These are phyloP conservation scores for Chalcosyrphus nemorum DNA, from an alignment of 2,888 invertebrate species.

Conservation along the genomic window DNA sequence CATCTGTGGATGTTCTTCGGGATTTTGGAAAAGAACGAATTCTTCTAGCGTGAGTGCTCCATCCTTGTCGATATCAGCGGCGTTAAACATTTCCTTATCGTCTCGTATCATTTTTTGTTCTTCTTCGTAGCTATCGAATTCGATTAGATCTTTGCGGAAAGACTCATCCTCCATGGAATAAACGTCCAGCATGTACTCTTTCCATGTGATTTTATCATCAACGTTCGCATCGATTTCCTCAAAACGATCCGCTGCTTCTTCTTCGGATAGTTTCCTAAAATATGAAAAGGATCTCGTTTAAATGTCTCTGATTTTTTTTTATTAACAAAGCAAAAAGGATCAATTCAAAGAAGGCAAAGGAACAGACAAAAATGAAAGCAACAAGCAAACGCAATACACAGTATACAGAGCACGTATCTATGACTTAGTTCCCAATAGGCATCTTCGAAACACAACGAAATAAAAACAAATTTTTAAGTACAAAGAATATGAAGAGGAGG, in stretches of 20 bases:
- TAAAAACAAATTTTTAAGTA: no score
- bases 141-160: slow-evolving; percentile 79
- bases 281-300: not conserved
- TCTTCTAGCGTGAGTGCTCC: slow-evolving; percentile 89
- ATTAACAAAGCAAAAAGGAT: no score
- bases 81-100: slow-evolving; percentile 92
- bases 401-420: no score
- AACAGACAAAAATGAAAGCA: no score
- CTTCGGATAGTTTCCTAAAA: slow-evolving; percentile 89
- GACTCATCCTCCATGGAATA: slow-evolving; percentile 89
- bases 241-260: slow-evolving; percentile 93
- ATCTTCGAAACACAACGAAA: no score
- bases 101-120: slow-evolving; percentile 86
- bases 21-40: slow-evolving; percentile 94
- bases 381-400: no score
- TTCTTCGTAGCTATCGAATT: slow-evolving; percentile 83
- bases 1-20: slow-evolving; percentile 96
- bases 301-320: no score
- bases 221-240: slow-evolving; percentile 92
- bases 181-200: slow-evolving; percentile 93
- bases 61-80: slow-evolving; percentile 93
- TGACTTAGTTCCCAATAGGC: no score
- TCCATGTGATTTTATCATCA: slow-evolving; percentile 93
- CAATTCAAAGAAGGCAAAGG: not conserved
- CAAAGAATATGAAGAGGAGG: no score